These are phyloP conservation scores for Xiphorhynchus elegans DNA, from an alignment of 2,113 vertebrate species.

Conservation along the genomic window DNA sequence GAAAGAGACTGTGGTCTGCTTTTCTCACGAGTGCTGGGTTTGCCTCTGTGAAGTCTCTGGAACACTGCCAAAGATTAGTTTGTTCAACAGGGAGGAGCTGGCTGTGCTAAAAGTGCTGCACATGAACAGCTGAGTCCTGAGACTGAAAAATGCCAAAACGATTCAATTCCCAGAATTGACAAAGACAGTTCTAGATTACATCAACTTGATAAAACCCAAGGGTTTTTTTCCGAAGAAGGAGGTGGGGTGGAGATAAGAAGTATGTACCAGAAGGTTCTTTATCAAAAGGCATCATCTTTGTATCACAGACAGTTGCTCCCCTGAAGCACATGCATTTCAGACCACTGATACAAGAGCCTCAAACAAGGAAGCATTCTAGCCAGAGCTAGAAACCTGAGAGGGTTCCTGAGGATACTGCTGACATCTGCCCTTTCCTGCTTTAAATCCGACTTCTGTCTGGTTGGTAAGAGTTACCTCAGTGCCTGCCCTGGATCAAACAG, in stretches of 20 bases:
- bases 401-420: neutral
- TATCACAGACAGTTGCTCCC: neutral
- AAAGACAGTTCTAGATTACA: neutral
- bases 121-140: neutral
- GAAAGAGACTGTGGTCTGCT: neutral
- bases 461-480: neutral
- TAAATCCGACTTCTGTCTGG: neutral
- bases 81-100: neutral
- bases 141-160: neutral
- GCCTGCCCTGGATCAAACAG: neutral
- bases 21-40: neutral
- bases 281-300: neutral
- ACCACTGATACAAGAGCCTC: neutral
- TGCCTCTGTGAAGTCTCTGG: neutral
- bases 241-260: neutral
- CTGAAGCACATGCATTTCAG: neutral
- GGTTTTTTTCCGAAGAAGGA: neutral
- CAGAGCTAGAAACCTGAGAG: neutral
- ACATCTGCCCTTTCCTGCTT: neutral
- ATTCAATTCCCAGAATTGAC: neutral
- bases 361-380: neutral
- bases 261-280: neutral
- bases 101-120: neutral
- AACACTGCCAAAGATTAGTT: neutral
- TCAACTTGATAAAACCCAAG: neutral